Evolutionary conservation across 1,140 invertebrate species (phyloP), one percentile per base, ranked within the genome.

Genomic region (Pinna nobilis): DNA sequence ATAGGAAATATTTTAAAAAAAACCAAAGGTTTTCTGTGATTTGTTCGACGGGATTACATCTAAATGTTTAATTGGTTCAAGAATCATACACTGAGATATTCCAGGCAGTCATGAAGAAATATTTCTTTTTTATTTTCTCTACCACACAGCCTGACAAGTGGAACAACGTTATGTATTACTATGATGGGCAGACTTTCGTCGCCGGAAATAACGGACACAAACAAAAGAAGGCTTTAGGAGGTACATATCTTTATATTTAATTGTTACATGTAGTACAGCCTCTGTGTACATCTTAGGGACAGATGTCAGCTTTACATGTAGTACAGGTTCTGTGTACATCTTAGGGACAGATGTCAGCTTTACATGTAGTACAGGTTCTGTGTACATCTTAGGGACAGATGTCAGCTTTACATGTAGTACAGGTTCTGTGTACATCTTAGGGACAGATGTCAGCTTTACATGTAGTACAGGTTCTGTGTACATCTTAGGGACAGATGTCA

Each of bases 121-220:
- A 28, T 9, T 41, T 63, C 3, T 59, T 23, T 23, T 44, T 63
- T 63, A 2, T 2, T 63, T 63, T 25, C 23, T n/a, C 39, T n/a
- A 44, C n/a, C n/a, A 9, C n/a, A 11, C 39, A 63, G 59, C 35
- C 59, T 3, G 28, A 44, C 18, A 37, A 44, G 30, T 63, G 59
- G 59, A 63, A 63, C 32, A 37, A 63, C 18, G 44, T 63, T 15
- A 37, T 35, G 2, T 63, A 63, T 44, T 25, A 41, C 15, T 63
- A 63, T 23, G 37, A 63, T 63, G 59, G 59, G 13, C 28, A 23
- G 15, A 41, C 59, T 30, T 63, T 63, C 32, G 28, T 25, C 23
- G 59, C 59, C 11, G 59, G 37, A 41, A 25, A 41, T 13, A 63
- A 63, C 15, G 59, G 59, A 15, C 18, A 63, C 39, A 63, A 11